A percentile compares a stretch with the other conserved stretches of the same genome.
These are phyloP conservation scores for Exephanes ischioxanthus DNA, from an alignment of 2,888 invertebrate species.

Conservation along the genomic window DNA sequence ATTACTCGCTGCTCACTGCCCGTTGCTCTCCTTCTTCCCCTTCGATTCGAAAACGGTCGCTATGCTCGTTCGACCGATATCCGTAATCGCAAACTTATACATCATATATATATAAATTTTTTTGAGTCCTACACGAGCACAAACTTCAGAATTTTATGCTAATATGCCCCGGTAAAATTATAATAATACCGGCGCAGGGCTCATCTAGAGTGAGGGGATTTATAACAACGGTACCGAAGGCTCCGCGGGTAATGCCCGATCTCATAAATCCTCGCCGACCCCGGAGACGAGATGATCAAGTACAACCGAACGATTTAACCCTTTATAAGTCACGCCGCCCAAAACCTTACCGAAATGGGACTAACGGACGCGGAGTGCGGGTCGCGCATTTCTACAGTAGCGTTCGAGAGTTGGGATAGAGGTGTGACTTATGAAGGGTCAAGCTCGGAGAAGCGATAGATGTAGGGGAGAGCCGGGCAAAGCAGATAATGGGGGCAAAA, in stretches of 20 bases:
- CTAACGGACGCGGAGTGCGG: too few species aligned
- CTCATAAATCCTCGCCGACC: neutral
- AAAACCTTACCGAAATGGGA: too few species aligned
- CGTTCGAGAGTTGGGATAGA: too few species aligned
- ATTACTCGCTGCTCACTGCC: conserved; percentile 73
- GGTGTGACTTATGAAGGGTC: too few species aligned
- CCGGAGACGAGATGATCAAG: conserved; percentile 5
- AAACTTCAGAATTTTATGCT: conserved; percentile 46
- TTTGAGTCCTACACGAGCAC: neutral
- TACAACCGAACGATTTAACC: neutral
- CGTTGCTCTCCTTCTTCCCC: conserved; percentile 53
- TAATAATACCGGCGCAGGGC: conserved; percentile 10
- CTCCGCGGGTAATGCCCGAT: neutral
- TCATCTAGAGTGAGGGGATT: neutral
- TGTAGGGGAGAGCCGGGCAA: too few species aligned
- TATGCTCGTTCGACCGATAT: conserved; percentile 41
- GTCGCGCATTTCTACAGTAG: too few species aligned
- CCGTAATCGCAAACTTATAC: conserved; percentile 33
- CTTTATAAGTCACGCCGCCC: too few species aligned
- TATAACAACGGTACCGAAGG: neutral
- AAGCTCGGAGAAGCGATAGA: conserved; percentile 17
- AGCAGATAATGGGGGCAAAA: too few species aligned
- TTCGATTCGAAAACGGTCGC: conserved; percentile 56
- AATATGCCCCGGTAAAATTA: conserved; percentile 27
- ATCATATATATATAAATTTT: neutral